Base-by-base conservation (phyloP, 2,888 invertebrate species). In the Antheraea yamamai region DNA sequence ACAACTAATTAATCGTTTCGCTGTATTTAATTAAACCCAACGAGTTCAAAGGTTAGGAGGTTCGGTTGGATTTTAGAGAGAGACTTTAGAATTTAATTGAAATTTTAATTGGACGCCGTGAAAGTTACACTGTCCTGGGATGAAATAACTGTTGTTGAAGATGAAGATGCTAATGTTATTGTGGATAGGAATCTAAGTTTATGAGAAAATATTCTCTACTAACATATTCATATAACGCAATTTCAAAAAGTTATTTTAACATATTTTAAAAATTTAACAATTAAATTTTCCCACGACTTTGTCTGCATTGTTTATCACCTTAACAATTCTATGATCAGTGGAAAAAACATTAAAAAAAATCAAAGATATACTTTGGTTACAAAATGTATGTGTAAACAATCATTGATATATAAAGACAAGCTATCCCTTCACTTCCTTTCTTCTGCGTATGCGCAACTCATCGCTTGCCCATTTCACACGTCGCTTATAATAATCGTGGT, bases 61-160 rank as follows among this genome's bases (percentile, higher is more conserved):
- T 83, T 84, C 83, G 80, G 79, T 82, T 78, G 79, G 82, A 82
- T 35, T 18, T 86, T 87, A 84, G 88, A 88, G 88, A 84, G 71
- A 82, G 82, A 85, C 80, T 85, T 87, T 85, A 87, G 83, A 83
- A 83, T 89, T 89, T 89, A 90, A 90, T 90, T 90, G 83, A 88
- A 87, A 84, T 83, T 88, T 90, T 89, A 90, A 89, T 90, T 89
- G 88, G 87, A 64, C 78, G 75, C 55, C 77, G 83, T 77, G 88
- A 90, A 89, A 88, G 89, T 79, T 80, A 77, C 79, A 75, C 18
- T 30, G 51, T 52, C 47, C 14, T 23, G 58, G 73, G 73, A 68
- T 68, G 58, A 73, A 73, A 73, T 68, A n/a, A 75, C 72, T 55
- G 39, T 61, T 75, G 61, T 55, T 71, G 20, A 68, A 12, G 12